Evolutionary conservation across 2,113 vertebrate genomes (phyloP).

Genomic region (Galemys pyrenaicus): DNA sequence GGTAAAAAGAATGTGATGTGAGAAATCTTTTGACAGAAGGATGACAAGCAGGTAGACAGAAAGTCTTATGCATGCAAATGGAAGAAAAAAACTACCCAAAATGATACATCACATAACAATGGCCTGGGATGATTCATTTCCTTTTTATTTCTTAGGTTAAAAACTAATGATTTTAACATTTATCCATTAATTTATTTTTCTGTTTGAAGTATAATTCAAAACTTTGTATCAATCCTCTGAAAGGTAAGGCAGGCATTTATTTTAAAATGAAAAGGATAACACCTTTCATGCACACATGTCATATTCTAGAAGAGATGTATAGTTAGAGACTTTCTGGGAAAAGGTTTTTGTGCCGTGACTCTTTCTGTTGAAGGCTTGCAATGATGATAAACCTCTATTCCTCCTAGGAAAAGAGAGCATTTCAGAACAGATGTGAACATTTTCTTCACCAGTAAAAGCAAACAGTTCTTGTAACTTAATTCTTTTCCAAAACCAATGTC

Average conservation of each 20-base stretch:
- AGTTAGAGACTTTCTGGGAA: conserved; percentile 24
- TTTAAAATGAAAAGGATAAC: conserved; percentile 76
- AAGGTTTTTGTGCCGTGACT: conserved; percentile 35
- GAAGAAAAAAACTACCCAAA: conserved; percentile 68
- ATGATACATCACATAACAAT: conserved; percentile 75
- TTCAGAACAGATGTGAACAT: conserved; percentile 50
- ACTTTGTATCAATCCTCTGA: conserved; percentile 59
- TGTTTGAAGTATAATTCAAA: conserved; percentile 83
- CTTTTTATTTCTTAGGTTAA: conserved; percentile 79
- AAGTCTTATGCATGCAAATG: conserved; percentile 76
- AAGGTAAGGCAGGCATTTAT: conserved; percentile 69
- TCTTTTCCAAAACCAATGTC: conserved; percentile 16
- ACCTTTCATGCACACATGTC: conserved; percentile 40
- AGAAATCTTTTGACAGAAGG: conserved; percentile 84
- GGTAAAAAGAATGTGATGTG: conserved; percentile 71
- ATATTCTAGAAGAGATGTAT: not conserved
- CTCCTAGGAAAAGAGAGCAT: not conserved
- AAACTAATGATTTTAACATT: conserved; percentile 83
- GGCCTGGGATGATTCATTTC: conserved; percentile 78
- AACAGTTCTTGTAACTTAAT: conserved; percentile 31
- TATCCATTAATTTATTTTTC: conserved; percentile 79
- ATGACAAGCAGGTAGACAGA: conserved; percentile 78
- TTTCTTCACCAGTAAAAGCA: conserved; percentile 3
- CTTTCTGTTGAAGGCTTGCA: conserved; percentile 71
- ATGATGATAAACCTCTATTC: conserved; percentile 69